phyloP scores from a whole-genome alignment of 2,888 invertebrate species.

The Galerucella pusilla region DNA sequence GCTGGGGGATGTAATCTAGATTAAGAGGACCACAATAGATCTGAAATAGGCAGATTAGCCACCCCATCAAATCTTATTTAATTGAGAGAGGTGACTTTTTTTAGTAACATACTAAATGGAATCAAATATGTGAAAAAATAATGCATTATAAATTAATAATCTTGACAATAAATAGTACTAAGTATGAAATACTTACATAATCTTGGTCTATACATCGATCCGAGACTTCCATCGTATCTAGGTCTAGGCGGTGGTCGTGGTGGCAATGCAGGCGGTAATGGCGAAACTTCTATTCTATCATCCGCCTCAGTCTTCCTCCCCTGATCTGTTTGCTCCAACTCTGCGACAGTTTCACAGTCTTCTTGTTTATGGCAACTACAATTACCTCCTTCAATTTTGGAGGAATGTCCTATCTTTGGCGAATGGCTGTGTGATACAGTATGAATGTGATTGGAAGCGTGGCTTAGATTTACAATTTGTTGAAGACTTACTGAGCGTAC shows the following conservation, averaged over 20 bases:
- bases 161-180: too few relatives aligned
- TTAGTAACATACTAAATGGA: too few relatives aligned
- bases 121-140: too few relatives aligned
- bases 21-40: too few relatives aligned
- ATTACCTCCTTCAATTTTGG: slow-evolving; percentile 38
- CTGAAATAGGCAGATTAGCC: too few relatives aligned
- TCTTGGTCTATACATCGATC: slow-evolving; percentile 56
- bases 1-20: too few relatives aligned
- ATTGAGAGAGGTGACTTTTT: too few relatives aligned
- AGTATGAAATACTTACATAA: slow-evolving; percentile 53
- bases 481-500: slow-evolving; percentile 45
- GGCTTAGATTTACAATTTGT: slow-evolving; percentile 50
- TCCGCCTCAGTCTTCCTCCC: slow-evolving; percentile 61
- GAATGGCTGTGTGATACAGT: slow-evolving; percentile 54
- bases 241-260: slow-evolving; percentile 66
- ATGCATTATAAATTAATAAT: too few relatives aligned
- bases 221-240: slow-evolving; percentile 60
- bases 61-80: too few relatives aligned
- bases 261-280: slow-evolving; percentile 65
- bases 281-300: slow-evolving; percentile 64
- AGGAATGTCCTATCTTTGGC: slow-evolving; percentile 50
- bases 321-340: slow-evolving; percentile 49
- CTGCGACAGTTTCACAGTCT: slow-evolving; percentile 52
- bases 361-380: slow-evolving; percentile 63
- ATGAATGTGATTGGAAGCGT: slow-evolving; percentile 53